Percentiles rank a stretch among this genome's conserved stretches.
Evolutionary conservation across 2,797 vertebrate genomes (phyloP).

Genomic region (Cyprinella venusta): DNA sequence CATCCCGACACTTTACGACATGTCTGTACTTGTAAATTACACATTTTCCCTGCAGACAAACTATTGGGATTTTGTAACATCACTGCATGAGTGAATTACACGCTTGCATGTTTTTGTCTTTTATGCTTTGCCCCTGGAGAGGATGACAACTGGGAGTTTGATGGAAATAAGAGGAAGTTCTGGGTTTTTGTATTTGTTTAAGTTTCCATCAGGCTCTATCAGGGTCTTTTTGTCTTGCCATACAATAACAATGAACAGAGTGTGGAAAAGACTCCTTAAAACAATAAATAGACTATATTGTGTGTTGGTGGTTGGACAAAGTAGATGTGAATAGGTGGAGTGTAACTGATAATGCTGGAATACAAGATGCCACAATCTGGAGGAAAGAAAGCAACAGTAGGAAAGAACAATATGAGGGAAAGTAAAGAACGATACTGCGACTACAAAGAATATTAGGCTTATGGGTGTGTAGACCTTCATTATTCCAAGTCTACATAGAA

Average conservation of each 20-base stretch:
- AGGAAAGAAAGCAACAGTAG: slow-evolving; percentile 35
- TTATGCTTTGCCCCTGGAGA: slow-evolving; percentile 9
- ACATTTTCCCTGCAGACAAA: slow-evolving; percentile 36
- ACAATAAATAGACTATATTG: slow-evolving; percentile 45
- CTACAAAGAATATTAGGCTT: slow-evolving; percentile 4
- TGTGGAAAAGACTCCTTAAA: slow-evolving; percentile 38
- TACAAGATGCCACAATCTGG: slow-evolving; percentile 2
- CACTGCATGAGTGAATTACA: slow-evolving; percentile 24
- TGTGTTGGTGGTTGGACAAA: slow-evolving; percentile 16
- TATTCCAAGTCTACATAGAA: neutral
- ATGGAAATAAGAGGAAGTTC: slow-evolving; percentile 32
- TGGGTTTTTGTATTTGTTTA: slow-evolving; percentile 40
- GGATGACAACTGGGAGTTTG: slow-evolving; percentile 28
- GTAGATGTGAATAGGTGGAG: neutral
- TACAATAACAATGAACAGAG: slow-evolving; percentile 32
- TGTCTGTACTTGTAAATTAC: slow-evolving; percentile 49
- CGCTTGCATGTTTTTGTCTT: slow-evolving; percentile 37
- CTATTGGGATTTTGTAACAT: slow-evolving; percentile 38
- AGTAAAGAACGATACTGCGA: neutral
- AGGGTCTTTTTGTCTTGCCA: slow-evolving; percentile 23
- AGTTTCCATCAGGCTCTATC: slow-evolving; percentile 39
- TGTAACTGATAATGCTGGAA: slow-evolving; percentile 13
- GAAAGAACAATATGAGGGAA: neutral
- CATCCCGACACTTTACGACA: slow-evolving; percentile 13
- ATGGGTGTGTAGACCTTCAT: neutral